Evolutionary conservation across 2,797 vertebrate species (phyloP), one percentile per base, ranked within the genome.

Genomic region (Clarias platycephalus): DNA sequence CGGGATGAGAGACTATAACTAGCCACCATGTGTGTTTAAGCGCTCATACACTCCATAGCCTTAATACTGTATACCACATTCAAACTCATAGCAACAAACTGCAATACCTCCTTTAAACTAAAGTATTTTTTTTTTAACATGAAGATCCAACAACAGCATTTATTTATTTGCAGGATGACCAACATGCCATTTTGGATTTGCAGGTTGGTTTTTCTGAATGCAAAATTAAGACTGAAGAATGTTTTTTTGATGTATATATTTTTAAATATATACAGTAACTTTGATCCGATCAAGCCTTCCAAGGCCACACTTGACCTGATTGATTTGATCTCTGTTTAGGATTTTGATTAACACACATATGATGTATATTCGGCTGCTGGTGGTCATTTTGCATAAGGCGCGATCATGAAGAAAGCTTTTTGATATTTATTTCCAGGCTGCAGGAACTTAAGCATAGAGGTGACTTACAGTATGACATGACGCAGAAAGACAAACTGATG

Each of bases 71-170:
- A 44, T 2, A 49, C 1, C 40, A 78, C 6, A 4, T 64, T 24
- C 4, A 37, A 24, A 28, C 74, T 74, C 15, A 8, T 63, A 31
- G 55, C 22, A 58, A 58, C 28, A 24, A 60, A 58, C 75, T 40
- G 75, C 75, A 62, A 62, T 78, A 77, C 75, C 75, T 77, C 75
- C 31, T 58, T 49, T 77, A 31, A 31, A 75, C 26, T 7, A 2
- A 77, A 62, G 57, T 60, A 15, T 76, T 22, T 60, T 20, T 31
- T 6, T 18, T 28, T 76, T 1, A 3, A 16, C 6, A 20, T 60
- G 28, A 60, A 77, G 28, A 58, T 57, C 72, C 9, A 18, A 76
- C 49, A 76, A 57, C 18, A 6, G 74, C 53, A 7, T 58, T 76
- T 22, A 76, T 57, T 34, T 58, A n/a, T 72, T 53, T 53, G 10